Evolutionary conservation across 2,888 invertebrate species (phyloP), one percentile per base, ranked within the genome.

Genomic region (Drosophila kambysellisi): DNA sequence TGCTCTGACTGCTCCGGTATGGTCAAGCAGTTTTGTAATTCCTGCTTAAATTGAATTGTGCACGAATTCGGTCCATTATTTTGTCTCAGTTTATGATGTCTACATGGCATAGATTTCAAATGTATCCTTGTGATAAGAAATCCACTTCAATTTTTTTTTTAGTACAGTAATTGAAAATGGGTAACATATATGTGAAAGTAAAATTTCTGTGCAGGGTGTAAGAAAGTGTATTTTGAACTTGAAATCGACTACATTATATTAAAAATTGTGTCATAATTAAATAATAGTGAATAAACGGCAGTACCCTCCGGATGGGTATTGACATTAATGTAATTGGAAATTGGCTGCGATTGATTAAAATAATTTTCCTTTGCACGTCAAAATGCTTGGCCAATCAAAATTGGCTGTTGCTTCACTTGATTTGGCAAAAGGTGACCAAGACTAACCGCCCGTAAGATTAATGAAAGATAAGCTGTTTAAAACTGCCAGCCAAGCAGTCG

Each of bases 401-500:
- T 30, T 48, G 25, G 9, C 15, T 15, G 20, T 52, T 43, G 60
- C 62, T 85, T 70, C 64, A 65, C 66, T 64, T 57, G 48, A 71
- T 68, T 58, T 70, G 48, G 46, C 63, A 32, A 53, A 63, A 52
- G 73, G 56, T 56, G 51, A 66, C 65, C 78, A 51, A 57, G 74
- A 8, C 50, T 46, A 87, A 71, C 74, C 74, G 65, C 79, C 74
- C 87, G 84, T 81, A 81, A 75, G 63, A 84, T 60, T 74, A 83
- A 89, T 76, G 61, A 70, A 56, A 46, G 52, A 32, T 48, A 74
- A 71, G 61, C 37, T 64, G 29, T 41, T 35, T 32, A 64, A 77
- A 69, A 58, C 37, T 53, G 58, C 17, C 53, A 39, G 52, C 30
- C 46, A 65, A 77, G 70, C 68, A 8, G 39, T 52, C 64, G 9